A percentile compares a stretch with the other conserved stretches of the same genome.
Conservation (phyloP, 2,888 invertebrate species). For the Drosophila antonietae region DNA sequence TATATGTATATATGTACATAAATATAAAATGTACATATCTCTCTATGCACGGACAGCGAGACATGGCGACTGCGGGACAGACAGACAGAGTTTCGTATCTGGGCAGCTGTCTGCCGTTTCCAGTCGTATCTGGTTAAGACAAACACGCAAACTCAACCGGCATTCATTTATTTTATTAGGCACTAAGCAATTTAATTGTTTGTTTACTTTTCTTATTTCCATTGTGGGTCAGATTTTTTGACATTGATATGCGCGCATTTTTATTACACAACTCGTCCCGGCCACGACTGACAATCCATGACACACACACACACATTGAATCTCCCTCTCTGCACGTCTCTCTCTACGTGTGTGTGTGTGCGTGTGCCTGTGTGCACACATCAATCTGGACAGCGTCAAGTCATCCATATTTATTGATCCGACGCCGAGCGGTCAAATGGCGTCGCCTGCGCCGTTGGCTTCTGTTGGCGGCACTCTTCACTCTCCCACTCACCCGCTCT, state of each 20-base stretch:
- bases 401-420: slow-evolving; percentile 79
- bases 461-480: slow-evolving; percentile 38
- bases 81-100: slow-evolving; percentile 29
- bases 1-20: slow-evolving; percentile 22
- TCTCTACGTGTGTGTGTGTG: too few species aligned
- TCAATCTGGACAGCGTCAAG: slow-evolving; percentile 75
- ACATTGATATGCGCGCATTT: slow-evolving; percentile 78
- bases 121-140: slow-evolving; percentile 59
- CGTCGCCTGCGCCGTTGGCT: slow-evolving; percentile 60
- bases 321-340: slow-evolving; percentile 5
- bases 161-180: slow-evolving; percentile 77
- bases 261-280: slow-evolving; percentile 66
- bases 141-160: slow-evolving; percentile 55
- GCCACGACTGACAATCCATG: slow-evolving; percentile 12
- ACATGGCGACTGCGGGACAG: background rate
- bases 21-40: slow-evolving; percentile 24
- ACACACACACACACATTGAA: slow-evolving; percentile 8
- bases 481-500: background rate
- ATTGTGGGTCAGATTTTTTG: slow-evolving; percentile 77
- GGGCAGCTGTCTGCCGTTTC: slow-evolving; percentile 52
- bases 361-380: slow-evolving; percentile 34
- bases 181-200: slow-evolving; percentile 77
- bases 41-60: background rate
- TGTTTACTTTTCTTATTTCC: slow-evolving; percentile 75
- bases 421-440: slow-evolving; percentile 59